Evolutionary conservation across 92 coral and sea anemone genomes (phyloP), one percentile per base, ranked within the genome.

Genomic region (Epizoanthus rinbou): DNA sequence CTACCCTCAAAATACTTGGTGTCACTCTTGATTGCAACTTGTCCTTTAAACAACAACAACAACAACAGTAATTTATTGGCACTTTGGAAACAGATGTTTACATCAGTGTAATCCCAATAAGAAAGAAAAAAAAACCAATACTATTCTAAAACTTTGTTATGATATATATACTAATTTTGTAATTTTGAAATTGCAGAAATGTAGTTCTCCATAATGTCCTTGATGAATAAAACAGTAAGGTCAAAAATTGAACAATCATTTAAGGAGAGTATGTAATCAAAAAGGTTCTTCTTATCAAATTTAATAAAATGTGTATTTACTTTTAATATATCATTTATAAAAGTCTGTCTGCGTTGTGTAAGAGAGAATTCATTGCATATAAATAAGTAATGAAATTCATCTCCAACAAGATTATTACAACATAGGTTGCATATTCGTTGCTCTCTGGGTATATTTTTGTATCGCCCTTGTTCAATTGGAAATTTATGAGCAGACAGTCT

Each of bases 401-500:
- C 66, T 43, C 83, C 82, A 57, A 76, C 68, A 54, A 22, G 66
- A 59, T 78, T 78, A 8, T 9, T 78, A 56, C 31, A 24, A 78
- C 83, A 79, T 43, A 79, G 6, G 47, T 57, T 60, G 69, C 83
- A 79, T 57, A 79, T 60, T 19, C 82, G 37, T 78, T 78, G 68
- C 6, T 78, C 73, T 64, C 85, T 63, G 37, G 73, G 73, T 17
- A 80, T 63, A 63, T 52, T 80, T 45, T 17, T 22, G 62, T 80
- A 67, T 7, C 76, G 76, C 16, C 85, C 85, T 54, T 80, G 70
- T 66, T 80, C 76, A 39, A 65, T 47, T 21, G 85, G 73, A 31
- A 78, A 59, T 78, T 56, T 25, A 31, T 78, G 73, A 35, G 83
- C 83, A 56, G 83, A 78, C 53, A 78, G 17, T 78, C 83, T 78